Evolutionary conservation across 2,113 vertebrate species (phyloP).

Genomic region (Dasyurus viverrinus): DNA sequence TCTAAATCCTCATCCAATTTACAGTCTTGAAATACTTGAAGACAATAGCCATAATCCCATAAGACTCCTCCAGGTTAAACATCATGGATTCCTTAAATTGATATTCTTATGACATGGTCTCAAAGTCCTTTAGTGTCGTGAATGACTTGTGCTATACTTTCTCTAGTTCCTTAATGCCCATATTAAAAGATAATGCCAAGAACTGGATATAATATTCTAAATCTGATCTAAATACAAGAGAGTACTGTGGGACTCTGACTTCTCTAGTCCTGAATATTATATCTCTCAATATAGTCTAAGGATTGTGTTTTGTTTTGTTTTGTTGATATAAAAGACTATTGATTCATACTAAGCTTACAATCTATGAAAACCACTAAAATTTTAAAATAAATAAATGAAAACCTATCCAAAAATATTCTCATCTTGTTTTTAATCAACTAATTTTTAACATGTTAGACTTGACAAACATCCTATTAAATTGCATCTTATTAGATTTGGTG

Average conservation of each 20-base stretch:
- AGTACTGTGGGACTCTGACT: not conserved
- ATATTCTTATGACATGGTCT: not conserved
- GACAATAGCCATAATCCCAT: not conserved
- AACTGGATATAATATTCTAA: not conserved
- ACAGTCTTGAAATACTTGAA: not conserved
- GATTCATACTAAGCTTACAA: not conserved
- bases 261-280: not conserved
- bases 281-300: not conserved
- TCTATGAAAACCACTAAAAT: not conserved
- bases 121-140: not conserved
- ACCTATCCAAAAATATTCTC: not conserved
- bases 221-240: not conserved
- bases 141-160: not conserved
- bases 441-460: not conserved
- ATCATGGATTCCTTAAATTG: not conserved
- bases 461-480: not conserved
- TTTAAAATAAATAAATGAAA: not conserved
- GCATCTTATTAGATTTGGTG: not conserved
- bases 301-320: not conserved
- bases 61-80: not conserved
- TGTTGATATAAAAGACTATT: not conserved
- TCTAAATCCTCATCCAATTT: not conserved
- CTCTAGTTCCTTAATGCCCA: not conserved
- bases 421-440: not conserved
- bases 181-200: not conserved